phyloP scores from a whole-genome alignment of 2,797 vertebrate genomes.

The Poecilia picta region DNA sequence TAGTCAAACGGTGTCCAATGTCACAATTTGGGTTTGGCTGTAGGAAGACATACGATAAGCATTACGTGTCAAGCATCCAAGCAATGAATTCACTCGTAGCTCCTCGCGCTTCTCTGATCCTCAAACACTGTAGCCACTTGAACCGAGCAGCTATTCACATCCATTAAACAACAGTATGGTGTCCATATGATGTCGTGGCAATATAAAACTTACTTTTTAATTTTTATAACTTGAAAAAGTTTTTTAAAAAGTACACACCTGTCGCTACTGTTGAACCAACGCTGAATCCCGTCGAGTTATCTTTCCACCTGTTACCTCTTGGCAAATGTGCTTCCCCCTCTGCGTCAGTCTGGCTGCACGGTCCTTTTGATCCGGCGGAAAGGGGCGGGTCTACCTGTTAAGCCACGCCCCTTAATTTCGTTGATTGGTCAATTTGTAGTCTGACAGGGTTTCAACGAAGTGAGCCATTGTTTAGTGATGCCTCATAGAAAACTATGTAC shows the following conservation, averaged over 20 bases:
- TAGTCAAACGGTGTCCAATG: neutral
- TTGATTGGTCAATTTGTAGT: slow-evolving; percentile 51
- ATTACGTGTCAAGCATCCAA: neutral
- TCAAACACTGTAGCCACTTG: neutral
- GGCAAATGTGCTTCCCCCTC: slow-evolving; percentile 7
- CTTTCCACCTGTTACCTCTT: slow-evolving; percentile 7
- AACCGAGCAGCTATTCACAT: neutral
- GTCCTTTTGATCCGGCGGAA: neutral
- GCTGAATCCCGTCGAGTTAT: neutral
- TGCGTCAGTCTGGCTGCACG: neutral
- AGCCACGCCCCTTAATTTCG: neutral
- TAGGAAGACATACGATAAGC: too few species aligned
- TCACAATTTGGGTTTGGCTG: too few species aligned
- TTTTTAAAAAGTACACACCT: neutral
- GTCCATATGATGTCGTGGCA: neutral
- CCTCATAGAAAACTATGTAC: slow-evolving; percentile 39
- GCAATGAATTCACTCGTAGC: neutral
- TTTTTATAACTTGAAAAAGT: neutral
- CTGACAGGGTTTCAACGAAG: too few species aligned
- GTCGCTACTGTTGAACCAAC: neutral
- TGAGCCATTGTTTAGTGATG: slow-evolving; percentile 4
- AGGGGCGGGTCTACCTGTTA: neutral
- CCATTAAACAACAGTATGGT: neutral
- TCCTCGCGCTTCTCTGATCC: neutral
- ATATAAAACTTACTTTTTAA: neutral